phyloP scores from a whole-genome alignment of 2,113 vertebrate species.

The Haliaeetus leucogaster region DNA sequence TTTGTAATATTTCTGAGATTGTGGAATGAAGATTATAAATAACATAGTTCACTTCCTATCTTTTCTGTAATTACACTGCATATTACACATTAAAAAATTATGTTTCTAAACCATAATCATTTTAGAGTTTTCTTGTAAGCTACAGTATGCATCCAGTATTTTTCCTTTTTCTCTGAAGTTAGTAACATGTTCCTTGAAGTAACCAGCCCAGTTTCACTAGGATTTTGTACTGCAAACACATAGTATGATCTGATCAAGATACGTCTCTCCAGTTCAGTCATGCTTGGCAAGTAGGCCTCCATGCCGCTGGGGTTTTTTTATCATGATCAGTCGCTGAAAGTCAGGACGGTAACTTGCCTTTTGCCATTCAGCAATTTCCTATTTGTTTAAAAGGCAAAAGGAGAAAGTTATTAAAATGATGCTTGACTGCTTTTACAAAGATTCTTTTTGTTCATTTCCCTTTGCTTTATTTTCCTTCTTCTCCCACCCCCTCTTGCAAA shows the following conservation, averaged over 20 bases:
- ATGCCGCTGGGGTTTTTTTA: background rate
- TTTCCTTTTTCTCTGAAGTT: background rate
- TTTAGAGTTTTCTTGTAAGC: background rate
- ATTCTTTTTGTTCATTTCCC: background rate
- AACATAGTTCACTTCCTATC: background rate
- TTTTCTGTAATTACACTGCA: background rate
- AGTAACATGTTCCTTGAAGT: background rate
- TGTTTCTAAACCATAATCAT: background rate
- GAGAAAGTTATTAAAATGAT: background rate
- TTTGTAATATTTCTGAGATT: background rate
- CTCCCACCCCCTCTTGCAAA: background rate
- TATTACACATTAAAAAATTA: rapidly evolving
- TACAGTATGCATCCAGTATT: background rate
- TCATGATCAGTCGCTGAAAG: background rate
- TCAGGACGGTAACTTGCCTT: background rate
- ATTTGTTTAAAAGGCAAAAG: background rate
- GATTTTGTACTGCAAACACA: background rate
- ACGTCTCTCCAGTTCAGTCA: background rate
- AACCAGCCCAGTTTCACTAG: background rate
- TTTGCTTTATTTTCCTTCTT: background rate
- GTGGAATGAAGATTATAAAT: background rate
- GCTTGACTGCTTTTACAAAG: background rate
- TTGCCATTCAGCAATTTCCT: background rate
- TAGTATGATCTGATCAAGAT: background rate
- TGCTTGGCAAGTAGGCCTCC: background rate